Evolutionary conservation across 2,113 vertebrate species (phyloP), one percentile per base, ranked within the genome.

Genomic region (Rhinopithecus roxellana): DNA sequence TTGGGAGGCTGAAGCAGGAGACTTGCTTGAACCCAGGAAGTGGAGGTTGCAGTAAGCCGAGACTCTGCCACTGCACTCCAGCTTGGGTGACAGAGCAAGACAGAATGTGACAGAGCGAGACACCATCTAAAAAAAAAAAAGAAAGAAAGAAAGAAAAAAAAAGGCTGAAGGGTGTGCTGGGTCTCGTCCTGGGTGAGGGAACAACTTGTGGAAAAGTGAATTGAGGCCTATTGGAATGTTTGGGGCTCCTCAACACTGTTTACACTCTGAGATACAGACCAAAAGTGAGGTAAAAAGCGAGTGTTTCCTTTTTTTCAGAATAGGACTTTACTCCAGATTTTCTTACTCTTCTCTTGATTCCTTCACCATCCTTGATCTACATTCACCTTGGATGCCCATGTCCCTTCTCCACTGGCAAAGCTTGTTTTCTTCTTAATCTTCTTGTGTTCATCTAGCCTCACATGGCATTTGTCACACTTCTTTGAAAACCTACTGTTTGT

Each of bases 401-500:
- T 50, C 40, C 67, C 67, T 95, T 30, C 40, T 89, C 40, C 9
- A 32, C 35, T 18, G 7, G 57, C 40, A 64, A 0, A 82, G 4
- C 10, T 50, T 38, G 57, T 75, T 59, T 43, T 38, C 43, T 77
- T 80, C 81, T 78, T 90, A 86, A 23, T 48, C 52, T 84, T 85
- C 35, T 72, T 79, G 22, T 25, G 43, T 83, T 94, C 92, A 77
- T 90, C 17, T 79, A 32, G 3, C 43, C 38, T 52, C 23, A 27
- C 11, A 5, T 0, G 57, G 17, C 45, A 83, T 77, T 92, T 75
- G 13, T 90, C 40, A 95, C 22, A 92, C 5, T 95, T 96, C 78
- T 90, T 90, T 89, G 92, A 97, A 94, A 91, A 82, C 30, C 52
- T 59, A 59, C 45, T 61, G 61, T 74, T 90, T 93, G n/a, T 93